Base-by-base conservation (phyloP, 2,888 invertebrate genomes). In the Exephanes ischioxanthus region DNA sequence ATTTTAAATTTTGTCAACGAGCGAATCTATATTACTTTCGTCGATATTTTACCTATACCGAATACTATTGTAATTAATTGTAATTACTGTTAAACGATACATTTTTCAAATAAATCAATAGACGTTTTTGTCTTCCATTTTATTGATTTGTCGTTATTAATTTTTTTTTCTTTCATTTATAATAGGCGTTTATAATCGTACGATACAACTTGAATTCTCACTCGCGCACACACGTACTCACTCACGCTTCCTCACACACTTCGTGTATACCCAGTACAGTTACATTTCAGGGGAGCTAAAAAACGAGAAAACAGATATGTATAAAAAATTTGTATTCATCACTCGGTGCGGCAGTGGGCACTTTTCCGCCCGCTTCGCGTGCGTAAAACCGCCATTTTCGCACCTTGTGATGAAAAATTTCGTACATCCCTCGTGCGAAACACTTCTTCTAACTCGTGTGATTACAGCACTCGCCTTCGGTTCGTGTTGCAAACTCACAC, bases 131-230 rank as follows among this genome's bases (percentile, higher is more conserved):
- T 63, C 63, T 63, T 63, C 30, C 48, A 33, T 84, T 84, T 84
- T 71, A 84, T 80, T 71, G 16, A 63, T 66, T 80, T 84, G 63
- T 76, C 51, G 37, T 73, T 48, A 45, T 63, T 63, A 61, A 14
- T 45, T 22, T 9, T 68, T 33, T 37, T 33, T 68, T 58, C 41
- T 14, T 55, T 37, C 41, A 67, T 80, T 80, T 66, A 61, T 48
- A 75, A 76, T 55, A 79, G 70, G 67, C 80, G 48, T 71, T 55
- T 72, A 63, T 16, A 66, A 71, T 66, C 48, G 71, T 55, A 76
- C 70, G 58, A 66, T 77, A 67, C 30, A 71, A 72, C 26, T 71
- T 76, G 67, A 41, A 77, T 71, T 55, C 14, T 45, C 51, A 55
- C 14, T 72, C 71, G 53, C 61, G 26, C 61, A 14, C 19, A 61